These are phyloP conservation scores for Notarius quadriscutis DNA, from an alignment of 2,113 vertebrate species.

Conservation along the genomic window DNA sequence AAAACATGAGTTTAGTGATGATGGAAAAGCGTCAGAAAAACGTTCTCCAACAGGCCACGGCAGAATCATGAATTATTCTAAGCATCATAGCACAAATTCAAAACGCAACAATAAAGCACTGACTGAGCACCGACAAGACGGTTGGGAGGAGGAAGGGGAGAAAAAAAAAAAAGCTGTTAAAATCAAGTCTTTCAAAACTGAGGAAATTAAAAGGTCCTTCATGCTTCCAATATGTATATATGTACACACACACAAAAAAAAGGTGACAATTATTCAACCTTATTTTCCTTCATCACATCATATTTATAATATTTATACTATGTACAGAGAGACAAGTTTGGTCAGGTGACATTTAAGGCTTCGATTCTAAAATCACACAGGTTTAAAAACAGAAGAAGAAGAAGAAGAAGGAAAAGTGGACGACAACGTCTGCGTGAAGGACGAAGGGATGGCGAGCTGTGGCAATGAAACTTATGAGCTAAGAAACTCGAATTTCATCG, in stretches of 20 bases:
- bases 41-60: background rate
- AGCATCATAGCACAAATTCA: constrained; percentile 68
- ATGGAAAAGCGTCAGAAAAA: constrained; percentile 51
- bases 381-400: background rate
- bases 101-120: constrained; percentile 72
- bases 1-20: constrained; percentile 67
- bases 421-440: background rate
- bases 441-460: background rate
- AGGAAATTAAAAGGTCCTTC: constrained; percentile 69
- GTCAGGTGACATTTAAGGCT: constrained; percentile 71
- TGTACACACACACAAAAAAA: constrained; percentile 65
- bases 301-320: constrained; percentile 80
- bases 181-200: constrained; percentile 67
- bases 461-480: background rate
- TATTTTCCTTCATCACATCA: constrained; percentile 52
- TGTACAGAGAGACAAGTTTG: constrained; percentile 66
- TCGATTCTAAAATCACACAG: constrained; percentile 33
- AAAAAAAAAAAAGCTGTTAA: constrained; percentile 57
- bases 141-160: background rate
- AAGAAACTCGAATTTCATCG: background rate
- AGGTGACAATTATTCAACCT: constrained; percentile 68
- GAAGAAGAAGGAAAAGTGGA: too few species aligned
- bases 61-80: constrained; percentile 39
- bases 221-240: constrained; percentile 70
- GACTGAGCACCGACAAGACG: constrained; percentile 13